Evolutionary conservation across 1,140 invertebrate genomes (phyloP).

Genomic region (Spodoptera frugiperda): DNA sequence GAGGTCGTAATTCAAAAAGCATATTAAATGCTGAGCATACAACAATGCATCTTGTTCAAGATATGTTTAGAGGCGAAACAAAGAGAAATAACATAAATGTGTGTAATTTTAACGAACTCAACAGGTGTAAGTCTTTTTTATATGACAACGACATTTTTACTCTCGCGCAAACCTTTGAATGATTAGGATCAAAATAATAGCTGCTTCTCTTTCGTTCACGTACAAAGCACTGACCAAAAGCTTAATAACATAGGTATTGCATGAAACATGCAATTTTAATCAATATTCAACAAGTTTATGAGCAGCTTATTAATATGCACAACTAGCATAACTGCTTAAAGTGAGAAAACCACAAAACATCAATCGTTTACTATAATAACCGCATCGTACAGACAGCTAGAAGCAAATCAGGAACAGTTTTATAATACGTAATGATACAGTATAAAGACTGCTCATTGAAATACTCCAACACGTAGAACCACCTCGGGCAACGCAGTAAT

Average conservation of each 20-base stretch:
- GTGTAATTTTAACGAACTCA: not conserved
- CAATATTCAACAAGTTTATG: not conserved
- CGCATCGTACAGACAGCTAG: conserved; percentile 16
- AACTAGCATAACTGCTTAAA: not conserved
- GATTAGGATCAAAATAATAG: too few species aligned
- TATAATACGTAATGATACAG: conserved; percentile 30
- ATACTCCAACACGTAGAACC: conserved; percentile 3
- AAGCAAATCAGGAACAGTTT: conserved; percentile 32
- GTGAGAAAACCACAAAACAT: conserved; percentile 31
- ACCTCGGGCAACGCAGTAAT: conserved; percentile 5
- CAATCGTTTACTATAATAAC: conserved; percentile 24
- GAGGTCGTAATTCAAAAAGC: conserved; percentile 19
- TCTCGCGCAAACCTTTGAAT: too few species aligned
- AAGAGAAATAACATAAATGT: not conserved
- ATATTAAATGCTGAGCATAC: not conserved
- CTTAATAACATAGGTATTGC: too few species aligned
- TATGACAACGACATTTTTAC: too few species aligned
- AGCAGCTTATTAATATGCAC: not conserved
- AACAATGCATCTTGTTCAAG: not conserved
- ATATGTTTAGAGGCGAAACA: not conserved
- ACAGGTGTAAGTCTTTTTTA: not conserved
- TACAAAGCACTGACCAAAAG: too few species aligned
- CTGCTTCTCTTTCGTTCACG: too few species aligned
- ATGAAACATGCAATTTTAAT: too few species aligned
- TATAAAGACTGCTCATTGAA: conserved; percentile 32